Evolutionary conservation across 2,113 vertebrate species (phyloP).

Genomic region (Sturnira hondurensis): DNA sequence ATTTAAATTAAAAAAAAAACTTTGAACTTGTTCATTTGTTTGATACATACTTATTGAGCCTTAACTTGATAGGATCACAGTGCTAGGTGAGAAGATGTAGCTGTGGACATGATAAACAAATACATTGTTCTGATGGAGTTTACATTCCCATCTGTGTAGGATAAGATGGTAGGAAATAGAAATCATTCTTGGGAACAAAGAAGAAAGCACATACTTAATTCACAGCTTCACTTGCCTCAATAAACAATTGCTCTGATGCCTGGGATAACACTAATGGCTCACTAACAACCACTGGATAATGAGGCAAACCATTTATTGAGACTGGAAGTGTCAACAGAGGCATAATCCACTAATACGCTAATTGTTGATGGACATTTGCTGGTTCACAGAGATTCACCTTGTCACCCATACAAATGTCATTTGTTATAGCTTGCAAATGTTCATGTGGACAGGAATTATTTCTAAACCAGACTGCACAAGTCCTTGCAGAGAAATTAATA

Average conservation of each 20-base stretch:
- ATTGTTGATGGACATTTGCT: conserved; percentile 51
- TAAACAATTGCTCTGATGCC: not conserved
- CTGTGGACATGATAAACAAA: not conserved
- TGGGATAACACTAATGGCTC: not conserved
- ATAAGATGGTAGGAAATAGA: not conserved
- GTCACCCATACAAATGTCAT: conserved; percentile 50
- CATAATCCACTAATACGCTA: conserved; percentile 38
- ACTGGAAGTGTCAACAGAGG: conserved; percentile 26
- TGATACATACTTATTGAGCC: not conserved
- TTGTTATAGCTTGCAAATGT: conserved; percentile 57
- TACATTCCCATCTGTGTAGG: not conserved
- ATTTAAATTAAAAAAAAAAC: not conserved
- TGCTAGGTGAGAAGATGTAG: not conserved
- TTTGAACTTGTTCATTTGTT: not conserved
- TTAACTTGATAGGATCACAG: not conserved
- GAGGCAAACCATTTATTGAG: conserved; percentile 33
- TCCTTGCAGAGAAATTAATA: conserved; percentile 67
- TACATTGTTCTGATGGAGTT: not conserved
- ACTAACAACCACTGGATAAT: conserved; percentile 10
- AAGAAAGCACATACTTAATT: not conserved
- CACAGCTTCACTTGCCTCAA: not conserved
- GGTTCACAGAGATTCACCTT: conserved; percentile 62
- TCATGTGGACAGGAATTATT: not conserved
- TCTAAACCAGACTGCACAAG: conserved; percentile 49
- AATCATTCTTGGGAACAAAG: not conserved